These are phyloP conservation scores for Periophthalmus modestus DNA, from an alignment of 2,113 vertebrate genomes.

Conservation along the genomic window DNA sequence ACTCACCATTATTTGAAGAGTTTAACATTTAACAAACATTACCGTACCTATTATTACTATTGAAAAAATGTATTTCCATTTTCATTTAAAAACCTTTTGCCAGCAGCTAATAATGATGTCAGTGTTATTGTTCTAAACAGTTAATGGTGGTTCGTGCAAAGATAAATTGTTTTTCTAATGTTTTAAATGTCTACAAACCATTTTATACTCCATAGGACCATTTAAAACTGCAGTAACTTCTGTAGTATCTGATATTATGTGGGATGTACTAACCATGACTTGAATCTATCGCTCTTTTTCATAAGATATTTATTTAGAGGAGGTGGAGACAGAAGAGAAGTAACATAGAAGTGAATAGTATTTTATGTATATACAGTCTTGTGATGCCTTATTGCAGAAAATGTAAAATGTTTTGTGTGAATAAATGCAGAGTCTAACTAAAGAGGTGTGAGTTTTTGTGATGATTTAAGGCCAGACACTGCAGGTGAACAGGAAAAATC, in stretches of 20 bases:
- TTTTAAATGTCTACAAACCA: slow-evolving; percentile 24
- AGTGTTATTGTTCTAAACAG: slow-evolving; percentile 42
- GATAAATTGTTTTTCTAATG: slow-evolving; percentile 10
- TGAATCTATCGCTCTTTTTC: slow-evolving; percentile 63
- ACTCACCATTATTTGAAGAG: slow-evolving; percentile 41
- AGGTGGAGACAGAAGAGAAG: slow-evolving; percentile 65
- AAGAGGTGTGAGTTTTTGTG: slow-evolving; percentile 12
- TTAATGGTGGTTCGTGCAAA: slow-evolving; percentile 38
- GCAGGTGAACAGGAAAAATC: no score
- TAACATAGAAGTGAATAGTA: slow-evolving; percentile 54
- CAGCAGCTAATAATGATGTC: slow-evolving; percentile 62
- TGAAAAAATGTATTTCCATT: slow-evolving; percentile 2
- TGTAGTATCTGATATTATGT: slow-evolving; percentile 19
- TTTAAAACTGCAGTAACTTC: slow-evolving; percentile 19
- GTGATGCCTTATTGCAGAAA: slow-evolving; percentile 76
- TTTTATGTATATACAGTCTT: slow-evolving; percentile 75
- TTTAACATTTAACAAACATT: slow-evolving; percentile 19
- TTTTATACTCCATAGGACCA: slow-evolving; percentile 26
- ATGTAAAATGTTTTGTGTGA: slow-evolving; percentile 77
- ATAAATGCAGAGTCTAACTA: slow-evolving; percentile 74
- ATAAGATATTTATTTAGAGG: slow-evolving; percentile 65
- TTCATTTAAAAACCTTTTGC: slow-evolving; percentile 3
- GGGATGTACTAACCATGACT: slow-evolving; percentile 55
- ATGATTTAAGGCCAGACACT: not conserved
- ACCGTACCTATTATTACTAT: slow-evolving; percentile 11